These are phyloP conservation scores for Colletes latitarsis DNA, from an alignment of 1,140 invertebrate species.

Conservation along the genomic window DNA sequence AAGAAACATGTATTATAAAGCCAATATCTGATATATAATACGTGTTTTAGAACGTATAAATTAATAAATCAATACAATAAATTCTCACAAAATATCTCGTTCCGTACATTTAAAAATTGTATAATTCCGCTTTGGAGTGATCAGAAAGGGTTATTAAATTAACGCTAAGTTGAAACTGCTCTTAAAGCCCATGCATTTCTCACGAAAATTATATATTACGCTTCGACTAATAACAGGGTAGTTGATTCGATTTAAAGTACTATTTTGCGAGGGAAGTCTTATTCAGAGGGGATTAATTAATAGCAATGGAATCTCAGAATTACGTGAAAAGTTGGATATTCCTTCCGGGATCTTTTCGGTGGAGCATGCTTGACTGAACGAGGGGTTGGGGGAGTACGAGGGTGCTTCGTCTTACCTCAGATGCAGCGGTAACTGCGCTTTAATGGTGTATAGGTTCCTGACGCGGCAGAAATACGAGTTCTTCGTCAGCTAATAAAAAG, in stretches of 20 bases:
- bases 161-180: too few species aligned
- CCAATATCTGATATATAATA: too few species aligned
- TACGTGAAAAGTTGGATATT: constrained; percentile 27
- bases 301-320: constrained; percentile 25
- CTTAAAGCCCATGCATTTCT: too few species aligned
- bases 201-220: too few species aligned
- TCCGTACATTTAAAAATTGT: too few species aligned
- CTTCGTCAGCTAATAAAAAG: neutral
- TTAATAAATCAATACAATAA: too few species aligned
- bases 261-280: neutral
- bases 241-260: neutral
- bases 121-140: too few species aligned
- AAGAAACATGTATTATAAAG: too few species aligned
- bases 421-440: neutral
- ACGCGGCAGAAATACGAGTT: constrained; percentile 5
- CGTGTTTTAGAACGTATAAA: too few species aligned
- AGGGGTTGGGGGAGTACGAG: constrained; percentile 5
- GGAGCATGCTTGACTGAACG: constrained; percentile 10
- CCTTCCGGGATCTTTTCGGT: constrained; percentile 17
- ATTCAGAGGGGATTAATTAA: constrained; percentile 23
- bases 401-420: constrained; percentile 7
- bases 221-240: too few species aligned
- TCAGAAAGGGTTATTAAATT: too few species aligned
- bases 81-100: too few species aligned
- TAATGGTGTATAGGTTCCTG: constrained; percentile 5